Base-by-base conservation (phyloP, 2,113 vertebrate genomes). In the Meleagris gallopavo region DNA sequence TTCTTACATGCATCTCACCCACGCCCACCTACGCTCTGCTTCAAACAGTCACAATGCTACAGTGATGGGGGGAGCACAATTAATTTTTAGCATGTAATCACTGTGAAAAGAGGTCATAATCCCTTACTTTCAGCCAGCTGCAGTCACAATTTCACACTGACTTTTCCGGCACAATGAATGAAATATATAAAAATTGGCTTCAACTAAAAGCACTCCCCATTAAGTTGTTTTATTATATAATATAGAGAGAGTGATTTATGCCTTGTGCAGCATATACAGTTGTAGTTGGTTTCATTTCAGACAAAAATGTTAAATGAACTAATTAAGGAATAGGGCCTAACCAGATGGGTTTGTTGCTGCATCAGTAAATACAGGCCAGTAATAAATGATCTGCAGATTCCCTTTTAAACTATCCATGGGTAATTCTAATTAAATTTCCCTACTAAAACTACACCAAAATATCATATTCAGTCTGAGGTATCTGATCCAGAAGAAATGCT, bases 401-500 rank as follows among this genome's bases (percentile, higher is more conserved):
- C 43, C 76, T 91, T 97, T 97, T 93, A 94, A 93, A 87, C 92
- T 94, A 94, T 87, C 92, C 86, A 67, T 55, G 62, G 93, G 78
- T 83, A 95, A 90, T 83, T 94, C 89, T 96, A 95, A 97, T 97
- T 97, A 87, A 96, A 94, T 95, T 94, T 75, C 82, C 72, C 64
- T 85, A 45, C 83, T 89, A 45, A 83, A 88, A 93, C 90, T 94
- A 86, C 94, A 95, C 91, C 79, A 96, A 97, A 97, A 96, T 85
- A 94, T 50, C 19, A 6, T 80, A 57, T 86, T 88, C 25, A 66
- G 87, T 87, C 72, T 36, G 88, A 89, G 82, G 61, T 61, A 88
- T 91, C 82, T 97, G 93, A 96, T 91, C 86, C 76, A 72, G 94
- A 96, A 96, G 94, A 97, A 95, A 24, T 95, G 89, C 94, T 97